Percentiles rank a stretch among this genome's conserved stretches.
Evolutionary conservation across 2,113 vertebrate species (phyloP).

Genomic region (Sinosuthora webbiana): DNA sequence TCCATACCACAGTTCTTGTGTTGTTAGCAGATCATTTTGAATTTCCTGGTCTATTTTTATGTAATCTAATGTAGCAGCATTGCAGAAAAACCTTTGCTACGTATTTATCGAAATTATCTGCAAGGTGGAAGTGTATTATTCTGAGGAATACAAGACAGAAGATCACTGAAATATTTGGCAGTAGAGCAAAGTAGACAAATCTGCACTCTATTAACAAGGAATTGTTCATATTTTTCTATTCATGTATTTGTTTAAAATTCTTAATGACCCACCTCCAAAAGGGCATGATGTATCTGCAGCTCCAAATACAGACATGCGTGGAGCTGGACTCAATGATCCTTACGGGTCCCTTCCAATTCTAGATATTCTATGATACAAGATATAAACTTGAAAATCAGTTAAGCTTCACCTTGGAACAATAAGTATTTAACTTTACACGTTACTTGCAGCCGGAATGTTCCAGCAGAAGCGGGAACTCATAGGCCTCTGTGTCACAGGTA

Average conservation of each 20-base stretch:
- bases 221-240: background rate
- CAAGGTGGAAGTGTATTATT: background rate
- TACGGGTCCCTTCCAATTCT: background rate
- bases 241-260: background rate
- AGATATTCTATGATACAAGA: background rate
- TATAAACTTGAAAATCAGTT: background rate
- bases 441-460: background rate
- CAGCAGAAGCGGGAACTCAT: background rate
- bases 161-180: background rate
- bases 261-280: background rate
- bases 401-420: background rate
- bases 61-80: background rate
- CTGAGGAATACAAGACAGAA: background rate
- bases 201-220: background rate
- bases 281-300: background rate
- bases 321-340: background rate
- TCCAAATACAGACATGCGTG: background rate
- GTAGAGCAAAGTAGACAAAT: background rate
- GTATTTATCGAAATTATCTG: background rate
- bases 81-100: background rate
- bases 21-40: background rate
- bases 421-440: background rate
- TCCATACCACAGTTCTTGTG: background rate
- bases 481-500: background rate
- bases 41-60: background rate